Percentiles rank a stretch among this genome's conserved stretches.
phyloP scores from a whole-genome alignment of 2,113 vertebrate species.

The Protobothrops flavoviridis region DNA sequence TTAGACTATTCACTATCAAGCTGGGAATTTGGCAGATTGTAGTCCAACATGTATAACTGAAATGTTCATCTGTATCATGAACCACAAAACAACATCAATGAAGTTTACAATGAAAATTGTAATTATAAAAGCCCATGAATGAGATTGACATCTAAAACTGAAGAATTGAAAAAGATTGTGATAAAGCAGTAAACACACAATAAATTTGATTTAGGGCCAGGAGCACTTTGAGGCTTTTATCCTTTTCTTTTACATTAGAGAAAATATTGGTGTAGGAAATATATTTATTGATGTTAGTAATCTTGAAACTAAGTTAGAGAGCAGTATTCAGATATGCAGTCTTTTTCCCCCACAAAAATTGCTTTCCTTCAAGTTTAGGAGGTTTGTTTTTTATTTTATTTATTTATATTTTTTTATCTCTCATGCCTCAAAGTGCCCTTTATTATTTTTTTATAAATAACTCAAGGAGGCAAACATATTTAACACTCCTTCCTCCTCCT shows the following conservation, averaged over 20 bases:
- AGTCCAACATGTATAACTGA: neutral
- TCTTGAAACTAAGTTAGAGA: neutral
- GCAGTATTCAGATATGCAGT: neutral
- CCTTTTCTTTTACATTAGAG: neutral
- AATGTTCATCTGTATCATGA: neutral
- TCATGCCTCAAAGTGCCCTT: neutral
- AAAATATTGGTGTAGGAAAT: neutral
- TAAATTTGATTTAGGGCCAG: neutral
- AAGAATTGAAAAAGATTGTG: neutral
- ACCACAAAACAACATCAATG: neutral
- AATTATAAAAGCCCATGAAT: neutral
- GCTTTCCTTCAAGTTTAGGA: neutral
- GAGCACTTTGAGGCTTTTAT: neutral
- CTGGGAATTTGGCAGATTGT: neutral
- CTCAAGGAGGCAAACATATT: neutral
- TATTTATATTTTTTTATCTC: neutral
- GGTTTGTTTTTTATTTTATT: neutral
- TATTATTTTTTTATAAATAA: neutral
- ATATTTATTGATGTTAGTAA: neutral
- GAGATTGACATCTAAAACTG: neutral
- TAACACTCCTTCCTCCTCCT: neutral
- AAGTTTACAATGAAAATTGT: neutral
- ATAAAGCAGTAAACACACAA: neutral
- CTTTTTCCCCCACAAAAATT: neutral
- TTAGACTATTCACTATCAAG: neutral